phyloP scores from a whole-genome alignment of 1,140 invertebrate genomes.

The Euwallacea similis region DNA sequence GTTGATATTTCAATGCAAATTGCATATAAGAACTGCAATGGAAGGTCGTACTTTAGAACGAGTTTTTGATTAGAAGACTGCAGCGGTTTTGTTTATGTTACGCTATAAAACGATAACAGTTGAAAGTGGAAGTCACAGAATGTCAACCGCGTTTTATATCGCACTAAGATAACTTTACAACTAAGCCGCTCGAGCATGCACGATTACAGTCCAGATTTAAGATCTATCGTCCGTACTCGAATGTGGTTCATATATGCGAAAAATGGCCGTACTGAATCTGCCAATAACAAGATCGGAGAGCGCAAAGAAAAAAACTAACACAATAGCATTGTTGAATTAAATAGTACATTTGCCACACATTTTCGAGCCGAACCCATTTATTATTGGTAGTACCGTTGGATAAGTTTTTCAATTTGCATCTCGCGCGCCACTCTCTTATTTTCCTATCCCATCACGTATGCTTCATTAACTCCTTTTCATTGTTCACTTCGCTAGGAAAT shows the following conservation, averaged over 20 bases:
- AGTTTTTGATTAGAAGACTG: constrained; percentile 15
- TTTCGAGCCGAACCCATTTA: constrained; percentile 12
- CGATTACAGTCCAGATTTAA: too few relatives aligned
- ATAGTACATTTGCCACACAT: constrained; percentile 9
- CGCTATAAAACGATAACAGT: not conserved
- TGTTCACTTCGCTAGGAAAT: constrained; percentile 2
- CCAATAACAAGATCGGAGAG: constrained; percentile 7
- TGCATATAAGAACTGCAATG: not conserved
- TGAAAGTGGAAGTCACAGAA: not conserved
- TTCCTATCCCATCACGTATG: constrained; percentile 4
- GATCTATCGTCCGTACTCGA: too few relatives aligned
- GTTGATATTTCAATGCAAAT: constrained; percentile 29
- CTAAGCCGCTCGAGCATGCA: too few relatives aligned
- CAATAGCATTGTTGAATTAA: constrained; percentile 14
- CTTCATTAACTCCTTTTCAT: constrained; percentile 17
- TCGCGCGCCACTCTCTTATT: not conserved
- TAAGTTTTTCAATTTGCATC: constrained; percentile 2
- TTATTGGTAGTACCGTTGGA: constrained; percentile 8
- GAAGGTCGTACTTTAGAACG: constrained; percentile 16
- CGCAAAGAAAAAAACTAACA: constrained; percentile 1
- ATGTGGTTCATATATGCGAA: too few relatives aligned
- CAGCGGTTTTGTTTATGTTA: constrained; percentile 20
- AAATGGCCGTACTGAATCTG: not conserved
- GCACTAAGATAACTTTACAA: too few relatives aligned
- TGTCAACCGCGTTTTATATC: too few relatives aligned